Percentiles rank a stretch among this genome's conserved stretches.
These are phyloP conservation scores for Parasteatoda tepidariorum DNA, from an alignment of 1,140 invertebrate genomes.

Conservation along the genomic window DNA sequence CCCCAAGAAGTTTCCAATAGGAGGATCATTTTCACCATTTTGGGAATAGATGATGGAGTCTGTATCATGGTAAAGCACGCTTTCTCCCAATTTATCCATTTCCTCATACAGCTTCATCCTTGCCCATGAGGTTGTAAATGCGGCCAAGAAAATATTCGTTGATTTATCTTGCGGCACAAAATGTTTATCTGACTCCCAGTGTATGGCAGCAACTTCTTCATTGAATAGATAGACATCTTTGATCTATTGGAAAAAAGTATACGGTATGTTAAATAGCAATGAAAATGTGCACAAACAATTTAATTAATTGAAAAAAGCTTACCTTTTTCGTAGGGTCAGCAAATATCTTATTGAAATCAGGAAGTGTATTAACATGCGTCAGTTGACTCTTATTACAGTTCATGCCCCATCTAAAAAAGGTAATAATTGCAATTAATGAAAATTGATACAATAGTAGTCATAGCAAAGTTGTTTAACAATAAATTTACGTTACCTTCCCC, in stretches of 20 bases:
- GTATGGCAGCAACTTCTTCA: background rate
- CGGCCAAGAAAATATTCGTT: background rate
- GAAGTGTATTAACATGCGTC: background rate
- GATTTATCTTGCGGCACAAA: background rate
- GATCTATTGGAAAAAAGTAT: background rate
- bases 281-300: background rate
- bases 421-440: background rate
- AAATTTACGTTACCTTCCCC: background rate
- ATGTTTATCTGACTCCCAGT: background rate
- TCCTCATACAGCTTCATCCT: slow-evolving; percentile 1
- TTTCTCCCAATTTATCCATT: background rate
- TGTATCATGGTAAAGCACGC: background rate
- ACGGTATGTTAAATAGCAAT: background rate
- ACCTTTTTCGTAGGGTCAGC: background rate
- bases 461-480: background rate
- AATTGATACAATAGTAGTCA: background rate
- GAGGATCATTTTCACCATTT: background rate
- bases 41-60: slow-evolving; percentile 2
- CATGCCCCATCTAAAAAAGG: background rate
- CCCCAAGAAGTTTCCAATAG: background rate
- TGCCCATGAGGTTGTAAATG: background rate
- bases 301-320: background rate
- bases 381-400: background rate
- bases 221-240: background rate
- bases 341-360: background rate